Conservation (phyloP, 2,888 invertebrate genomes). For the Diogma glabrata region DNA sequence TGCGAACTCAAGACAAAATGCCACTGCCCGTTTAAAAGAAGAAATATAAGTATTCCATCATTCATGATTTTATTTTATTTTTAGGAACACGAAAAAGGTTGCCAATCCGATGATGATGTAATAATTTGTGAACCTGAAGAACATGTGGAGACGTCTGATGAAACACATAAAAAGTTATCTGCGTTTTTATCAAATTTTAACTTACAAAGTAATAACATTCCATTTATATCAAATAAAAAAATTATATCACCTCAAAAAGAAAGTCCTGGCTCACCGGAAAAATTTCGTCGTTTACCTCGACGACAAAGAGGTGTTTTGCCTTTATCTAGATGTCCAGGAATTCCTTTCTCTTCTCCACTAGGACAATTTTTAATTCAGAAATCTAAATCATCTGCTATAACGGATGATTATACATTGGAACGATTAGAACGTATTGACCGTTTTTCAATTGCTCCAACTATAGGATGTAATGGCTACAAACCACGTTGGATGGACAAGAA, state of each 20-base stretch:
- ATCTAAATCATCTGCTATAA: constrained; percentile 36
- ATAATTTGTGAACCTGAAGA: constrained; percentile 36
- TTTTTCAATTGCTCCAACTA: constrained; percentile 37
- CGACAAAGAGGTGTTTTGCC: constrained; percentile 36
- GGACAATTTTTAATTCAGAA: constrained; percentile 39
- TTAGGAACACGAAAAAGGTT: constrained; percentile 40
- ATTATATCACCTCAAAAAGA: constrained; percentile 8
- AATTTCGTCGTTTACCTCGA: constrained; percentile 30
- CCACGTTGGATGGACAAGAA: constrained; percentile 32
- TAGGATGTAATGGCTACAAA: constrained; percentile 20
- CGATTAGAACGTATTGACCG: constrained; percentile 42
- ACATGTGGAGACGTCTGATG: constrained; percentile 21
- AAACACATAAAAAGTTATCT: constrained; percentile 11
- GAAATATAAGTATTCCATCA: constrained; percentile 5
- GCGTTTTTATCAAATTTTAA: constrained; percentile 41
- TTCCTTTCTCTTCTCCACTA: constrained; percentile 43
- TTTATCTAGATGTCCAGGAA: constrained; percentile 38
- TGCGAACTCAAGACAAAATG: too few relatives aligned
- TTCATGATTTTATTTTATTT: constrained; percentile 15
- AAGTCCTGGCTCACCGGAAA: constrained; percentile 21
- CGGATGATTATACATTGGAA: constrained; percentile 38
- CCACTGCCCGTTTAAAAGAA: too few relatives aligned
- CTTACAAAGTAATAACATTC: constrained; percentile 25
- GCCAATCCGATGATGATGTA: constrained; percentile 33
- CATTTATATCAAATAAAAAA: constrained; percentile 7